phyloP scores from a whole-genome alignment of 92 coral and sea anemone species.

The Hydrozoanthus gracilis region DNA sequence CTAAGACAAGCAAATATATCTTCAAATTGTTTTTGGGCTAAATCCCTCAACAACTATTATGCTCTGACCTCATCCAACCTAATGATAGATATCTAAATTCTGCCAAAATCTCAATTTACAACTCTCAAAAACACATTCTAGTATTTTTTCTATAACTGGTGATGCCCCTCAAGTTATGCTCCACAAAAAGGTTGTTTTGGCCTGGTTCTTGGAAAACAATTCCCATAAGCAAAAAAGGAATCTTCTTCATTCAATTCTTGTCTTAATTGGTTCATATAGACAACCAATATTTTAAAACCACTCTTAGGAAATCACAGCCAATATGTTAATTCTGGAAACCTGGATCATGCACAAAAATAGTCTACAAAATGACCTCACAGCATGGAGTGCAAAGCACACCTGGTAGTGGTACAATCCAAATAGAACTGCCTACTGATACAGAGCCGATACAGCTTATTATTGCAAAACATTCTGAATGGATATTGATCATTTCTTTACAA shows the following conservation, averaged over 20 bases:
- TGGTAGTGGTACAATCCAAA: background rate
- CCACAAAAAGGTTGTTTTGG: background rate
- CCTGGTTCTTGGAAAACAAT: background rate
- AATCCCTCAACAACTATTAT: background rate
- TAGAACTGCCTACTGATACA: background rate
- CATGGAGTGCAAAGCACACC: background rate
- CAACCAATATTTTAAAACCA: slow-evolving; percentile 37
- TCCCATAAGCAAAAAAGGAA: background rate
- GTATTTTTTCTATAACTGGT: background rate
- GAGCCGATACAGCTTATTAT: background rate
- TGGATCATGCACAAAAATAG: slow-evolving; percentile 29
- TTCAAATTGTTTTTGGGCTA: background rate
- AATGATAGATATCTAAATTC: background rate
- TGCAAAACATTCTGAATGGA: background rate
- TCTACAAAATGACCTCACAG: background rate
- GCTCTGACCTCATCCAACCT: background rate
- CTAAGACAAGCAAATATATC: background rate
- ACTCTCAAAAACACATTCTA: background rate
- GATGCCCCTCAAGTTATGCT: background rate
- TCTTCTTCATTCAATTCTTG: background rate
- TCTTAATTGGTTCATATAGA: slow-evolving; percentile 28
- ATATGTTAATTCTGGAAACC: slow-evolving; percentile 16
- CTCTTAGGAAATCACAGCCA: background rate
- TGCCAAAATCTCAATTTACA: background rate
- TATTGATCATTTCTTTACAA: too few relatives aligned